Evolutionary conservation across 1,140 invertebrate genomes (phyloP).

Genomic region (Tetraneura akinire): DNA sequence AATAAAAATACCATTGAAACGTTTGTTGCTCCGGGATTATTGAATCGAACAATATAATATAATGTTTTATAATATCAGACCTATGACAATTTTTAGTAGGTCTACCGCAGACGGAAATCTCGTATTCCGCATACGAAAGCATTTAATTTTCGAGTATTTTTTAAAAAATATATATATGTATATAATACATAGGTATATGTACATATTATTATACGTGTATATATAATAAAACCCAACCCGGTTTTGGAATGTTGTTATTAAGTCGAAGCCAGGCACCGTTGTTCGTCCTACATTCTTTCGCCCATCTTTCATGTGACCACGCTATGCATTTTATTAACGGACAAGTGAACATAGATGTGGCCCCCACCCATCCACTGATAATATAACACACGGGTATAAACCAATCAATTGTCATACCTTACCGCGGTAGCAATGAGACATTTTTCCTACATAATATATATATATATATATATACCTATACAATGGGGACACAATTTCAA

Average conservation of each 20-base stretch:
- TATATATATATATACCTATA: too few species aligned
- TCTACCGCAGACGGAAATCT: constrained; percentile 13
- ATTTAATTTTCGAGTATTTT: too few species aligned
- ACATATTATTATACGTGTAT: too few species aligned
- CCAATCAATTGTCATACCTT: not conserved
- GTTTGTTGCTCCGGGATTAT: too few species aligned
- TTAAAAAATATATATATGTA: not conserved
- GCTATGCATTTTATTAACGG: constrained; percentile 15
- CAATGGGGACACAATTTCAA: not conserved
- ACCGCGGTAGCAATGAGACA: not conserved
- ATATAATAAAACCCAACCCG: constrained; percentile 38
- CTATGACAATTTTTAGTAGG: constrained; percentile 7
- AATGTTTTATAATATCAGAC: not conserved
- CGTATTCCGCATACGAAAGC: not conserved
- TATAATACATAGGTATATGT: too few species aligned
- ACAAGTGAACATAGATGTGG: not conserved
- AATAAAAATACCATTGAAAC: too few species aligned
- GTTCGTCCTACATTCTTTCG: constrained; percentile 52
- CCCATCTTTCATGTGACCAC: constrained; percentile 42
- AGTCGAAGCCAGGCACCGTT: constrained; percentile 34
- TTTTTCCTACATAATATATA: too few species aligned
- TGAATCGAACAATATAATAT: not conserved
- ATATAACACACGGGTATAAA: not conserved
- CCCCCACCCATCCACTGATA: not conserved
- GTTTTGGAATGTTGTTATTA: constrained; percentile 50